Conservation (phyloP, 2,888 invertebrate species). For the Coenonympha arcania region DNA sequence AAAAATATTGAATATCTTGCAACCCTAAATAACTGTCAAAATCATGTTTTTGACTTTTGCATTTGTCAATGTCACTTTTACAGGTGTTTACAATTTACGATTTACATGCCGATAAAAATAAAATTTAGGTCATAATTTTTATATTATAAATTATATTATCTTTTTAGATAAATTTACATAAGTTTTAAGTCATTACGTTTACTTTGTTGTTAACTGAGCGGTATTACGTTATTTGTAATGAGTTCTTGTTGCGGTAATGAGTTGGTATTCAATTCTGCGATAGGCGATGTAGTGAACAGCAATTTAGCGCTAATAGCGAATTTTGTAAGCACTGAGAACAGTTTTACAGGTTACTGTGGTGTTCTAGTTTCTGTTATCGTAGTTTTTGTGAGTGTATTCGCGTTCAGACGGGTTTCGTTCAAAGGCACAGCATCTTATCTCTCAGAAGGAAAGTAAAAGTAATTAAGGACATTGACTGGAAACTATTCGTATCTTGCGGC, state of each 20-base stretch:
- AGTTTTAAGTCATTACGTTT: slow-evolving; percentile 21
- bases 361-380: slow-evolving; percentile 41
- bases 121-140: slow-evolving; percentile 56
- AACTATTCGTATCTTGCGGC: slow-evolving; percentile 32
- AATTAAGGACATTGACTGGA: slow-evolving; percentile 36
- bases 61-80: slow-evolving; percentile 41
- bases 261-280: slow-evolving; percentile 55
- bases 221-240: slow-evolving; percentile 51
- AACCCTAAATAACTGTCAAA: slow-evolving; percentile 7
- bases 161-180: neutral
- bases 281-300: slow-evolving; percentile 54
- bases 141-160: slow-evolving; percentile 29
- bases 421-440: slow-evolving; percentile 23
- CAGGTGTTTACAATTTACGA: slow-evolving; percentile 50
- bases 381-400: slow-evolving; percentile 37
- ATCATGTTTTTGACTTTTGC: neutral
- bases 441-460: slow-evolving; percentile 40
- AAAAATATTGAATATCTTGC: slow-evolving; percentile 1
- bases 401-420: slow-evolving; percentile 29
- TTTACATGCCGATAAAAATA: slow-evolving; percentile 45
- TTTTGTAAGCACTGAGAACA: slow-evolving; percentile 45
- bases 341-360: slow-evolving; percentile 35
- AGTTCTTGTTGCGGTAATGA: slow-evolving; percentile 69
- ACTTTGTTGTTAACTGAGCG: slow-evolving; percentile 26
- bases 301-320: slow-evolving; percentile 50